Evolutionary conservation across 2,113 vertebrate species (phyloP), one percentile per base, ranked within the genome.

Genomic region (Orientallactaga bullata): DNA sequence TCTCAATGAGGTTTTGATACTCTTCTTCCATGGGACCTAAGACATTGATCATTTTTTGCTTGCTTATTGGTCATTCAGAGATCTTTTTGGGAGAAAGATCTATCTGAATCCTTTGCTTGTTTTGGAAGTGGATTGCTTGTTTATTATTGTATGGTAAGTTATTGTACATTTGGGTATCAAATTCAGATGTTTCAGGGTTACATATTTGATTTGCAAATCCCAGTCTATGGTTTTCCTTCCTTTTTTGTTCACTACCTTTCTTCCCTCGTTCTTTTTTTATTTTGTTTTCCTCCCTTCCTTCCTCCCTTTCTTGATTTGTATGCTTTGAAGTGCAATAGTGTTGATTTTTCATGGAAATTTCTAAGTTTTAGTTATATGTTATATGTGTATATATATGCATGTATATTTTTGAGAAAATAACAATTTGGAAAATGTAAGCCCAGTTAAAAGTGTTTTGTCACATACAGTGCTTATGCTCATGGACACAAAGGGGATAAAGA

Each of bases 121-220:
- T 65, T 77, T 77, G 39, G 20, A 47, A 83, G 24, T 66, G 13
- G 23, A 16, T 79, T 79, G 23, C 51, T 42, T 78, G 63, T 55
- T 76, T 80, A 30, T 60, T 77, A 17, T 3, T 12, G 51, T 74
- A 6, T 30, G 35, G 0, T n/a, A 77, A 60, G 28, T 23, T 74
- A 10, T 55, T 88, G 1, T 79, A 28, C 30, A 85, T 42, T 76
- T n/a, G 60, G 3, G 17, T 16, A 58, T 77, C 15, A 80, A 84
- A 39, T 17, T 30, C 21, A 55, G 11, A 12, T 55, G 55, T 55
- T 55, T 55, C 55, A 55, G 12, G 55, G 9, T 81, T 55, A 73
- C 4, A 69, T 39, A 66, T 10, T 69, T 90, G 55, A 85, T 61
- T 82, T 90, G 24, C 17, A 95, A 81, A 63, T 71, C 81, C 35